Percentiles rank a stretch among this genome's conserved stretches.
These are phyloP conservation scores for Pangasius mekongensis DNA, from an alignment of 2,797 vertebrate species.

Conservation along the genomic window DNA sequence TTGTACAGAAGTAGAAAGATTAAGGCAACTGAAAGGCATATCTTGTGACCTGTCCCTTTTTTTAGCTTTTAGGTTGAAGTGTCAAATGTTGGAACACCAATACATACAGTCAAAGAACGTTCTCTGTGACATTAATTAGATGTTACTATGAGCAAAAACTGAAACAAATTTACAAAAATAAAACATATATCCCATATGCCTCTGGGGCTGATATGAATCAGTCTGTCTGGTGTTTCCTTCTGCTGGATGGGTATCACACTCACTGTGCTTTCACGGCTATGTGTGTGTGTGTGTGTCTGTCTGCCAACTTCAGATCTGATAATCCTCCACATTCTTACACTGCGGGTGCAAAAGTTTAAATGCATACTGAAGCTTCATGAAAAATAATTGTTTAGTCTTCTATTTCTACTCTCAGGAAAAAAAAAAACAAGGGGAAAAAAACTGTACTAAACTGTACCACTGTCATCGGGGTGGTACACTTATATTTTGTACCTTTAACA, in stretches of 20 bases:
- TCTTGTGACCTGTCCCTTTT: conserved; percentile 12
- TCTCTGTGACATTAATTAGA: neutral
- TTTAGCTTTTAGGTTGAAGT: conserved; percentile 33
- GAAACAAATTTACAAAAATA: conserved; percentile 1
- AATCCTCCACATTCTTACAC: conserved; percentile 58
- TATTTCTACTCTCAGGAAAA: neutral
- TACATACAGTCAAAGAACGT: neutral
- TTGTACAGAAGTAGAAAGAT: conserved; percentile 25
- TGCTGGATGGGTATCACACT: conserved; percentile 61
- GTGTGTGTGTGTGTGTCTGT: conserved; percentile 3
- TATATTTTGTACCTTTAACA: conserved; percentile 1
- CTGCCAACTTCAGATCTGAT: conserved; percentile 71
- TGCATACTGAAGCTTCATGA: conserved; percentile 59
- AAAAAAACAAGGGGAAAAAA: neutral
- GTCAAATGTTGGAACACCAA: conserved; percentile 10
- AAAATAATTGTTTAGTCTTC: conserved; percentile 41
- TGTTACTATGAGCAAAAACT: neutral
- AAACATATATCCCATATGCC: conserved; percentile 38
- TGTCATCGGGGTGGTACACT: neutral
- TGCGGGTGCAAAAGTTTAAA: conserved; percentile 49
- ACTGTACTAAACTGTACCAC: neutral
- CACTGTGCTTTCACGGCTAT: conserved; percentile 61
- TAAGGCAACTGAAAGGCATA: conserved; percentile 23
- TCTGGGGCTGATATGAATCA: conserved; percentile 57
- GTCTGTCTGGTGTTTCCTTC: conserved; percentile 67